Evolutionary conservation across 2,888 invertebrate species (phyloP), one percentile per base, ranked within the genome.

Genomic region (Dasysyrphus tricinctus): DNA sequence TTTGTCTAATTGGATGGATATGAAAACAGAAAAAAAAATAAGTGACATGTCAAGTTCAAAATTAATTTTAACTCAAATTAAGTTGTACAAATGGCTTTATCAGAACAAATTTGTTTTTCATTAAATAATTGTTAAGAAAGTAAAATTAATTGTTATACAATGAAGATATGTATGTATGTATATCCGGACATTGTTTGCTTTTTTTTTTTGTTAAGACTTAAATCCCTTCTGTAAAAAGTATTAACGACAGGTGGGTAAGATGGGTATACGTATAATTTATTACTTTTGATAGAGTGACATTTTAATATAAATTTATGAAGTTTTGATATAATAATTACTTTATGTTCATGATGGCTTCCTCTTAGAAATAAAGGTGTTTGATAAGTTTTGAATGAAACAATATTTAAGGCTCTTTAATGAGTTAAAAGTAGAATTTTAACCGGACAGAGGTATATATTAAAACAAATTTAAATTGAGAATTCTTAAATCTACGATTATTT

Each of bases 41-140:
- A 34, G 11, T 47, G 32, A 34, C 47, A 65, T 11, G 32, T 5
- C 39, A 49, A 49, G 47, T 65, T 65, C 37, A 37, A 67, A 65
- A 49, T 67, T 0, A 37, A 37, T 65, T 24, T 47, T 16, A 29
- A 63, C 11, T 67, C 49, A 34, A 49, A 49, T 49, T 44, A 37
- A 32, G 19, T 24, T 54, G 44, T 32, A 32, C 14, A 19, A 5
- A 44, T 37, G 3, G 9, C 8, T 47, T n/a, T 16, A 65, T 29
- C 49, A 37, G 37, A 67, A 34, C 14, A 67, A 49, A 49, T 49
- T 65, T 47, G 47, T 34, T 49, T 65, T 49, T 67, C 19, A 49
- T 44, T 0, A 67, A 67, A 49, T 37, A 8, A 9, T 24, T 49
- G 29, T 34, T 32, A 24, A 11, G 8, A 44, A 16, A 67, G 47